Conservation (phyloP, 2,888 invertebrate genomes). For the Erebia ligea region DNA sequence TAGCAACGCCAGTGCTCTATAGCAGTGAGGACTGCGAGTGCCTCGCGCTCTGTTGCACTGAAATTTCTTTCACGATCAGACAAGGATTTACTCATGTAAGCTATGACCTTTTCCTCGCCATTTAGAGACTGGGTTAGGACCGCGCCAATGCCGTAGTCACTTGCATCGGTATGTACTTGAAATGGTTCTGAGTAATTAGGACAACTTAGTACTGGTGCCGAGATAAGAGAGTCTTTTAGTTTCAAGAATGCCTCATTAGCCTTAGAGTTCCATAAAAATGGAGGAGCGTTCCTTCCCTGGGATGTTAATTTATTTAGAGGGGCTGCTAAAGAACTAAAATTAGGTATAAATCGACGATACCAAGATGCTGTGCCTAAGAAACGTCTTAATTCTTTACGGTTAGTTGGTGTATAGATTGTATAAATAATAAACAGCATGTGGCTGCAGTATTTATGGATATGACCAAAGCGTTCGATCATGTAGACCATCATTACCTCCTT, state of each 20-base stretch:
- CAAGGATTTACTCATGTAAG: slow-evolving; percentile 13
- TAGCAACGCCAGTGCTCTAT: slow-evolving; percentile 29
- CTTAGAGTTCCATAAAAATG: slow-evolving; percentile 35
- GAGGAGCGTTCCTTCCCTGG: slow-evolving; percentile 33
- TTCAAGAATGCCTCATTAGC: no score
- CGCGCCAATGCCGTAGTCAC: slow-evolving; percentile 38
- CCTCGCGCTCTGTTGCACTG: slow-evolving; percentile 36
- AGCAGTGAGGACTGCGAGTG: slow-evolving; percentile 35
- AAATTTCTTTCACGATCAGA: slow-evolving; percentile 24
- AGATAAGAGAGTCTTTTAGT: no score
- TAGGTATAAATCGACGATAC: no score
- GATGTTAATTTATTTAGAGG: slow-evolving; percentile 46
- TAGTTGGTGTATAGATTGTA: no score
- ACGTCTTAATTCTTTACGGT: no score
- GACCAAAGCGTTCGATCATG: no score
- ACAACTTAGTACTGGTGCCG: no score
- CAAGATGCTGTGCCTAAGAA: no score
- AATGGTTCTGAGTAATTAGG: slow-evolving; percentile 10
- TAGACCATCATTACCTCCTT: no score
- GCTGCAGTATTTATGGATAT: no score
- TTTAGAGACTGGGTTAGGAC: slow-evolving; percentile 36
- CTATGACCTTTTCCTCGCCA: neutral
- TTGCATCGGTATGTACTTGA: slow-evolving; percentile 44
- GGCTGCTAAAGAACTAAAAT: no score
- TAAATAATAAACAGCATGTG: no score